These are phyloP conservation scores for Lucinisca nassula DNA, from an alignment of 2,888 invertebrate species.

Conservation along the genomic window DNA sequence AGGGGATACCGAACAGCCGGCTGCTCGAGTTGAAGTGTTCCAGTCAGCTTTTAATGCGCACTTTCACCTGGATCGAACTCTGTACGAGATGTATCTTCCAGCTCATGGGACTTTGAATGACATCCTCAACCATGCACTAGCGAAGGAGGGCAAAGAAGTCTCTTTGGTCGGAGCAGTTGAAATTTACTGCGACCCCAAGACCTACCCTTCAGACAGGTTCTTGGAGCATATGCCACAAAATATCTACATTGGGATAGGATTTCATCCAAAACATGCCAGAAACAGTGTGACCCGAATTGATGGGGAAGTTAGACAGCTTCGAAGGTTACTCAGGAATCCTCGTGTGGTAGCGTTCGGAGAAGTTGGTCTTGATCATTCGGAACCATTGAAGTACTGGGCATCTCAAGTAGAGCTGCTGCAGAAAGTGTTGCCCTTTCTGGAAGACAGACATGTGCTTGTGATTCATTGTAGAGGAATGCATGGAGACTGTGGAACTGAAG, in stretches of 20 bases:
- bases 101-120: background rate
- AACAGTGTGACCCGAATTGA: background rate
- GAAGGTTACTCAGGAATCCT: background rate
- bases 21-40: background rate
- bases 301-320: no score
- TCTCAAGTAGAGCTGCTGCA: no score
- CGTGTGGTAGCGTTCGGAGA: no score
- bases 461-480: conserved; percentile 37
- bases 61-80: conserved; percentile 28
- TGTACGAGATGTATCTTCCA: background rate
- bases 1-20: no score
- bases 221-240: background rate
- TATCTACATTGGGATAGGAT: background rate
- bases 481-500: conserved; percentile 45
- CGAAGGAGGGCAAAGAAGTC: background rate
- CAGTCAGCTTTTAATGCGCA: conserved; percentile 19
- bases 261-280: conserved; percentile 24
- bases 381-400: conserved; percentile 17
- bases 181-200: conserved; percentile 28
- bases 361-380: conserved; percentile 25
- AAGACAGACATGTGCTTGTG: conserved; percentile 32
- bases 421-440: conserved; percentile 17
- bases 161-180: background rate
- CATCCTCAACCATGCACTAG: background rate
- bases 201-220: background rate